Percentiles rank a stretch among this genome's conserved stretches.
phyloP scores from a whole-genome alignment of 2,797 vertebrate species.

The Rhynchonycteris naso region DNA sequence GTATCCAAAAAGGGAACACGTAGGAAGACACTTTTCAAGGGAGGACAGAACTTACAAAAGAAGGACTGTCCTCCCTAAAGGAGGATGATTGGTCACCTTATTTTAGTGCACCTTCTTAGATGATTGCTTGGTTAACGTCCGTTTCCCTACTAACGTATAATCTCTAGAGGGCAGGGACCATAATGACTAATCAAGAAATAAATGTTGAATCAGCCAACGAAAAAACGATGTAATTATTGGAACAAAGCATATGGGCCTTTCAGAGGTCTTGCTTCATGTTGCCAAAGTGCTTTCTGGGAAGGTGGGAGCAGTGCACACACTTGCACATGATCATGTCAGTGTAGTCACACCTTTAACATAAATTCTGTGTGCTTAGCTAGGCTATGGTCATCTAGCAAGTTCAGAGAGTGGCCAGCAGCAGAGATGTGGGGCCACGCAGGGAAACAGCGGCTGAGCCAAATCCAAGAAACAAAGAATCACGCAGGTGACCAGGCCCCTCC shows the following conservation, averaged over 20 bases:
- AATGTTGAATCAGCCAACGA: neutral
- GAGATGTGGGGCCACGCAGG: neutral
- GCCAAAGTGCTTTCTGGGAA: neutral
- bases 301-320: neutral
- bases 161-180: neutral
- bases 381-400: neutral
- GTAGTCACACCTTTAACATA: neutral
- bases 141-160: neutral
- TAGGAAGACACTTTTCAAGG: too few relatives aligned
- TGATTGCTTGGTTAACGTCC: neutral
- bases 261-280: neutral
- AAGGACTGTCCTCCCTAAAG: too few relatives aligned
- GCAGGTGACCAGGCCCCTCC: rapidly evolving
- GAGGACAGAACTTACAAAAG: too few relatives aligned
- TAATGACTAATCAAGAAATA: neutral
- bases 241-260: neutral
- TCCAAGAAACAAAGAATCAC: rapidly evolving
- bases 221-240: neutral
- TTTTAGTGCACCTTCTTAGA: too few relatives aligned
- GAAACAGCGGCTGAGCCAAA: rapidly evolving
- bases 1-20: too few relatives aligned
- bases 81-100: too few relatives aligned
- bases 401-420: neutral
- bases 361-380: neutral
- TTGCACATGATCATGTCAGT: rapidly evolving